A percentile compares a stretch with the other conserved stretches of the same genome.
These are phyloP conservation scores for Chaenodraco wilsoni DNA, from an alignment of 2,797 vertebrate genomes.

Conservation along the genomic window DNA sequence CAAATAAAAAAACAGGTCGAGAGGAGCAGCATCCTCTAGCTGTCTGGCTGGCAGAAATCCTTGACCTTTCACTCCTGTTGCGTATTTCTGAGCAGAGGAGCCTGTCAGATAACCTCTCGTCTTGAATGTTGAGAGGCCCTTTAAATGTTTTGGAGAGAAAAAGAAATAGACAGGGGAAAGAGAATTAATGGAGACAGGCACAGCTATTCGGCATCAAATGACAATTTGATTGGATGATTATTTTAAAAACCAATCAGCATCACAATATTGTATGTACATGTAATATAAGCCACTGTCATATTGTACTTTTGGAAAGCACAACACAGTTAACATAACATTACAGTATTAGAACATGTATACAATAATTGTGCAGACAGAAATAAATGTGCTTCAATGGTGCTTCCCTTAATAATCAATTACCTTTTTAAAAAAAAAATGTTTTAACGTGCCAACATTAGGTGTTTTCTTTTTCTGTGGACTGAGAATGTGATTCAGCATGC, in stretches of 20 bases:
- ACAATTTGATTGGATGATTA: not conserved
- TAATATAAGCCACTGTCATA: not conserved
- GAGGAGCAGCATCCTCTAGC: conserved; percentile 55
- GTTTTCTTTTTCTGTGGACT: too few relatives aligned
- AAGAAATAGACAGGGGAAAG: conserved; percentile 18
- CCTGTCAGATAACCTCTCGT: conserved; percentile 51
- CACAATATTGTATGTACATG: not conserved
- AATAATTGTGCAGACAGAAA: not conserved
- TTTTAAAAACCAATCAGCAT: too few relatives aligned
- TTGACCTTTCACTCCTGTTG: conserved; percentile 64
- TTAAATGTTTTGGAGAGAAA: conserved; percentile 43
- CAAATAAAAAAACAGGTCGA: conserved; percentile 45
- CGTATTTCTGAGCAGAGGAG: conserved; percentile 48
- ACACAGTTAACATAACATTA: not conserved
- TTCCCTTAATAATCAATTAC: not conserved
- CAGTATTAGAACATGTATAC: not conserved
- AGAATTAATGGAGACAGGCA: conserved; percentile 3
- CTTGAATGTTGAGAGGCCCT: conserved; percentile 54
- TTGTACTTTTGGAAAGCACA: not conserved
- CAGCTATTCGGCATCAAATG: not conserved
- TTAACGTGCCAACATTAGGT: too few relatives aligned
- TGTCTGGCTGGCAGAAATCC: conserved; percentile 55
- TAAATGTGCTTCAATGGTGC: not conserved
- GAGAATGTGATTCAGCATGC: too few relatives aligned
- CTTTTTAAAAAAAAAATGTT: too few relatives aligned